Evolutionary conservation across 2,888 invertebrate genomes (phyloP), one percentile per base, ranked within the genome.

Genomic region (Hymenopus coronatus): DNA sequence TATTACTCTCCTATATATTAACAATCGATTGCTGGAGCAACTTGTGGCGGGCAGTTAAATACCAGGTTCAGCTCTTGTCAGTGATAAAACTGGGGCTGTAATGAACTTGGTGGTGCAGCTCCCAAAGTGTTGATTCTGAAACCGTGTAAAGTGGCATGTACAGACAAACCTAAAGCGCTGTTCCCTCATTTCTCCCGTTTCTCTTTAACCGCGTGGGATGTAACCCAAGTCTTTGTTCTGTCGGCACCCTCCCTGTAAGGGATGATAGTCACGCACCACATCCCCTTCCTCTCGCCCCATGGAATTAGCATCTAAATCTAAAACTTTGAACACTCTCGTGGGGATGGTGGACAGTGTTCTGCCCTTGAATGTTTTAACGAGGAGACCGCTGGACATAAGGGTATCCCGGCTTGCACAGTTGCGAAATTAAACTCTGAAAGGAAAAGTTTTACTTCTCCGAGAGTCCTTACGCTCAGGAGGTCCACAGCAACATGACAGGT

Each of bases 281-380:
- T 81, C 28, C 87, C 33, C 0, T 1, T 3, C 27, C 82, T n/a
- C 81, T 81, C 30, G 27, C 87, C 54, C 54, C 54, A 20, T 20
- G 54, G 82, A 87, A 87, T 87, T 87, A 87, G 87, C 87, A 87
- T 87, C 87, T 87, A 87, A 87, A 87, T 87, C 87, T 87, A 87
- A 87, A 87, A 87, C 82, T 87, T 33, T 70, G 40, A 40, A 30
- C 33, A 27, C 85, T 25, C 33, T 46, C 54, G 54, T 54, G 27
- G 40, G 85, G 33, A 15, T 40, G 85, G 85, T 86, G 86, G 86
- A 70, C 54, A 70, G 54, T 70, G 54, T 25, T 25, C 20, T 70
- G 54, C 54, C 54, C 54, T 70, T 70, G 54, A 70, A 20, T 70
- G 54, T 70, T 70, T 70, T 70, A 70, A 70, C 54, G 54, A 70